Evolutionary conservation across 1,140 invertebrate species (phyloP).

Genomic region (Megalopta genalis): DNA sequence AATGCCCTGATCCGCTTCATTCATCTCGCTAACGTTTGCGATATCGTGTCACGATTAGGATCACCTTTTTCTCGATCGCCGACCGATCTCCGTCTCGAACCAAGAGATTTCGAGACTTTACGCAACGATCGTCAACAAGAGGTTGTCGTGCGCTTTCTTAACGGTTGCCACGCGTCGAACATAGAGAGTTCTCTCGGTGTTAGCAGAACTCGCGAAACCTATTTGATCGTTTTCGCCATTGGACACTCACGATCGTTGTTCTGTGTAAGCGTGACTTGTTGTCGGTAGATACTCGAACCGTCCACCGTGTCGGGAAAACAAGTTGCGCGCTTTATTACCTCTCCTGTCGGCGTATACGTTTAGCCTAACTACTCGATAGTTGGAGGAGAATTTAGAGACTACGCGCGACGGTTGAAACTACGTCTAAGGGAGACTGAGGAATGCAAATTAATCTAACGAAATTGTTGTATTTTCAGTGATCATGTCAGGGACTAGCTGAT

Average conservation of each 20-base stretch:
- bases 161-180: neutral
- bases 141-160: neutral
- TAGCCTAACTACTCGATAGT: neutral
- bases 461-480: slow-evolving; percentile 70
- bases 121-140: neutral
- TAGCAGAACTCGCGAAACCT: too few relatives aligned
- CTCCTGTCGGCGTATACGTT: neutral
- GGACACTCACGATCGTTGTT: too few relatives aligned
- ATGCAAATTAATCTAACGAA: slow-evolving; percentile 1
- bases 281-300: too few relatives aligned
- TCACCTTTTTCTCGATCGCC: neutral
- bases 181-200: too few relatives aligned
- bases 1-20: slow-evolving; percentile 50
- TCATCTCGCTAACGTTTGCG: slow-evolving; percentile 40
- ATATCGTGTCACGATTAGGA: neutral
- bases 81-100: neutral
- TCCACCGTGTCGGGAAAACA: neutral
- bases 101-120: neutral
- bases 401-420: neutral
- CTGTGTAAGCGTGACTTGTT: too few relatives aligned
- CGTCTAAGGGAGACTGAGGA: neutral
- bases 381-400: neutral
- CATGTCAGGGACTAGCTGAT: slow-evolving; percentile 73
- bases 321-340: neutral
- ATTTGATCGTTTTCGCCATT: too few relatives aligned